A percentile compares a stretch with the other conserved stretches of the same genome.
Evolutionary conservation across 2,113 vertebrate genomes (phyloP).

Genomic region (Bucco capensis): DNA sequence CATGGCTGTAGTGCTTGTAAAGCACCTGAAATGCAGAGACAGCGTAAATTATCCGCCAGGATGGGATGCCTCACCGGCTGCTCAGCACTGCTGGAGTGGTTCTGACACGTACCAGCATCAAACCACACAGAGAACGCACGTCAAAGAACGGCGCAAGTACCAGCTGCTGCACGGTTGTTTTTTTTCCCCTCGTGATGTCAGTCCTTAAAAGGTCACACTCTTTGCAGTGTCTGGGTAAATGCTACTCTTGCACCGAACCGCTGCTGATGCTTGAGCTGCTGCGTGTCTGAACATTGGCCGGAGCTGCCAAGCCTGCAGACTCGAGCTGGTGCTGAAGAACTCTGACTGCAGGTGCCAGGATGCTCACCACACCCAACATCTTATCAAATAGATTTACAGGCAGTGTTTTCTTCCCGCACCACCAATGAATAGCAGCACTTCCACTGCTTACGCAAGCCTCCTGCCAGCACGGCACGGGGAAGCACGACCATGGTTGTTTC

Average conservation of each 20-base stretch:
- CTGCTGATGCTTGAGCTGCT: background rate
- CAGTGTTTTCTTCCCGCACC: background rate
- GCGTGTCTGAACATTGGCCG: accelerated
- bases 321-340: background rate
- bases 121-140: accelerated
- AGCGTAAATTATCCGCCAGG: accelerated
- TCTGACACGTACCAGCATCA: background rate
- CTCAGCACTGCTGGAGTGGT: no score
- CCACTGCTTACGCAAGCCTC: background rate
- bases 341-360: no score
- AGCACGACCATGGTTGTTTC: accelerated
- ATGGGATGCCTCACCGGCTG: accelerated
- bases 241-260: accelerated
- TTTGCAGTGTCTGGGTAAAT: accelerated
- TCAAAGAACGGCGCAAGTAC: accelerated
- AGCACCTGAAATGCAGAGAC: no score
- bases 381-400: background rate
- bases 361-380: background rate
- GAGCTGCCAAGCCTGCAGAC: background rate
- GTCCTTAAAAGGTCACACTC: background rate
- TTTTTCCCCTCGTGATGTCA: background rate
- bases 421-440: background rate
- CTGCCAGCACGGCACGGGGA: background rate
- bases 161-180: no score
- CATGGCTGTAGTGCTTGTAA: accelerated